A percentile compares a stretch with the other conserved stretches of the same genome.
phyloP scores from a whole-genome alignment of 1,140 invertebrate genomes.

The Drosophila micromelanica region DNA sequence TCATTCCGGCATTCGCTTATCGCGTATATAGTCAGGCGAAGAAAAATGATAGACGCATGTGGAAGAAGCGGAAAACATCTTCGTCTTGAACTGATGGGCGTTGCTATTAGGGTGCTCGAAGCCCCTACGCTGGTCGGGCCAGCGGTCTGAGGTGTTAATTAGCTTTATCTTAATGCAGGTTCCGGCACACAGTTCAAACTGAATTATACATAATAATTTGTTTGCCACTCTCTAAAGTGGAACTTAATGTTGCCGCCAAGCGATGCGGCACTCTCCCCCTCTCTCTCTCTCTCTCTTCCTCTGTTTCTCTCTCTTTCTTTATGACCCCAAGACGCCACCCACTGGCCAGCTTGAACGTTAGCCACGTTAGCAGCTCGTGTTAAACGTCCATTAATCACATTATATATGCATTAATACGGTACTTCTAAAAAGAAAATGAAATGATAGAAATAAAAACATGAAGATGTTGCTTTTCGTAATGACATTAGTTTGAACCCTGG shows the following conservation, averaged over 20 bases:
- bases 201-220: constrained; percentile 83
- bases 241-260: constrained; percentile 68
- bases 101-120: constrained; percentile 28
- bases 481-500: background rate
- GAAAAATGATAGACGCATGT: constrained; percentile 50
- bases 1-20: constrained; percentile 49
- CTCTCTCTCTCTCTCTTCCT: background rate
- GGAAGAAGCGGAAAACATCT: constrained; percentile 36
- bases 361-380: constrained; percentile 62
- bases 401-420: constrained; percentile 76
- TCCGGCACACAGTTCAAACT: constrained; percentile 82
- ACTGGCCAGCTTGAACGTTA: constrained; percentile 16
- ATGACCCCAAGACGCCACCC: constrained; percentile 25
- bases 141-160: constrained; percentile 72
- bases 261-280: background rate
- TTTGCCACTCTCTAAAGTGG: constrained; percentile 77
- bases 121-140: background rate
- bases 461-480: constrained; percentile 14
- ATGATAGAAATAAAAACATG: constrained; percentile 2
- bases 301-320: background rate
- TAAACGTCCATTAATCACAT: constrained; percentile 81
- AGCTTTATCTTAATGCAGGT: constrained; percentile 81
- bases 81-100: constrained; percentile 23
- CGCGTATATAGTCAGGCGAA: constrained; percentile 28
- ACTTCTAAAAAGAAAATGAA: constrained; percentile 17